Evolutionary conservation across 2,113 vertebrate genomes (phyloP).

Genomic region (Gavia stellata): DNA sequence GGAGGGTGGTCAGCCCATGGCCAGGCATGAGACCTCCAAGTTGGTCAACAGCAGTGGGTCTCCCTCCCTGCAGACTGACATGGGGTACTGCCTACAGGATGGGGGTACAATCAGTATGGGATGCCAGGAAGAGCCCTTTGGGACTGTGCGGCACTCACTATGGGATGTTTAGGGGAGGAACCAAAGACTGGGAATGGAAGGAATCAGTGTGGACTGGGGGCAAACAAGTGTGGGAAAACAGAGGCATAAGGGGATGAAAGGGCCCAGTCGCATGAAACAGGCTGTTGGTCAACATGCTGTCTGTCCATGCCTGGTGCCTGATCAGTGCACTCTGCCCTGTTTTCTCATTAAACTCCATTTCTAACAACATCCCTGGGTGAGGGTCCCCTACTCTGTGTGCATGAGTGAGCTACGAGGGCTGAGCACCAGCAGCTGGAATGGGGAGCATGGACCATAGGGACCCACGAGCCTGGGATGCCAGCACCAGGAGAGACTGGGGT

Average conservation of each 20-base stretch:
- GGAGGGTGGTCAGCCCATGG: neutral
- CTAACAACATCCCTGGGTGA: neutral
- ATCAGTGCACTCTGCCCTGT: neutral
- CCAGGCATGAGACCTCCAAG: neutral
- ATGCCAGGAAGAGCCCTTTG: too few species aligned
- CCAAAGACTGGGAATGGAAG: neutral
- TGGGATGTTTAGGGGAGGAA: neutral
- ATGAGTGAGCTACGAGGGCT: too few species aligned
- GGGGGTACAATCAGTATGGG: neutral
- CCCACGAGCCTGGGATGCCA: fast-evolving
- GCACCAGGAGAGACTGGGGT: neutral
- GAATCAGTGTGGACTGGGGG: too few species aligned
- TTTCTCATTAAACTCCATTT: neutral
- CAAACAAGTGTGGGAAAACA: neutral
- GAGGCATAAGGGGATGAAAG: neutral
- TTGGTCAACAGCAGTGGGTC: neutral
- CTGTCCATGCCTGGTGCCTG: too few species aligned
- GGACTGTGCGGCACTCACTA: too few species aligned
- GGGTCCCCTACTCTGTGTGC: neutral
- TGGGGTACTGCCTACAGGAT: neutral
- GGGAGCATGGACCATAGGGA: neutral
- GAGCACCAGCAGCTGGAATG: neutral
- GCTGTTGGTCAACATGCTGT: neutral
- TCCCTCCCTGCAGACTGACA: neutral
- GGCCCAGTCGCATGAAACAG: neutral